Percentiles rank a stretch among this genome's conserved stretches.
These are phyloP conservation scores for Chelon labrosus DNA, from an alignment of 2,797 vertebrate genomes.

Conservation along the genomic window DNA sequence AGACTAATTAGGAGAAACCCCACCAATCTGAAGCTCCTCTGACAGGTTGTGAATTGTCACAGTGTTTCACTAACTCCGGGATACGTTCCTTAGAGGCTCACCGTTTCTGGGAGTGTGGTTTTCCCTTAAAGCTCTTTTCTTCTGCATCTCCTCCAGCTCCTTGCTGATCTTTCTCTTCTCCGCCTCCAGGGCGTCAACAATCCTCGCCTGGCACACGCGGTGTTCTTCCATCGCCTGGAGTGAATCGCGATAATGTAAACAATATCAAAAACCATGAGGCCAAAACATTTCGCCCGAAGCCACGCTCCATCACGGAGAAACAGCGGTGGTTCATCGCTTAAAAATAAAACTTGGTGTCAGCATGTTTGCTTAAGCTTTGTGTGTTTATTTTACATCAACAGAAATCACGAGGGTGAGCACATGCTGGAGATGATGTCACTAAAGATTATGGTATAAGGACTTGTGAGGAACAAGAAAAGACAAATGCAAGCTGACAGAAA, in stretches of 20 bases:
- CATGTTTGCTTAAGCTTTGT: constrained; percentile 27
- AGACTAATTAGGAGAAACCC: neutral
- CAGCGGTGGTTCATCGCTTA: constrained; percentile 38
- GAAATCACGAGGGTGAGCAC: constrained; percentile 24
- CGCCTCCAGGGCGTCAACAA: constrained; percentile 93
- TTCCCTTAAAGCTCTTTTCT: constrained; percentile 72
- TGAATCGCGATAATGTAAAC: constrained; percentile 47
- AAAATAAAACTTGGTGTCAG: constrained; percentile 38
- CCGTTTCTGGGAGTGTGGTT: constrained; percentile 68
- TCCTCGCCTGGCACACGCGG: constrained; percentile 88
- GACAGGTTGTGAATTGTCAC: neutral
- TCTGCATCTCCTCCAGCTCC: constrained; percentile 89
- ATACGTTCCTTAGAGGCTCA: constrained; percentile 44
- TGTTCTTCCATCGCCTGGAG: constrained; percentile 92
- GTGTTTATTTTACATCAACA: constrained; percentile 44
- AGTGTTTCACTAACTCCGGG: neutral
- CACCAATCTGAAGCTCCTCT: constrained; percentile 11
- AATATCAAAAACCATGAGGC: constrained; percentile 46
- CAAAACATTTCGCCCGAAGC: constrained; percentile 30
- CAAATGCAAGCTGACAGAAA: constrained; percentile 18
- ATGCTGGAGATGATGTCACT: constrained; percentile 27
- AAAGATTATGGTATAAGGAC: constrained; percentile 14
- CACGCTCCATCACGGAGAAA: constrained; percentile 9
- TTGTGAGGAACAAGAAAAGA: neutral
- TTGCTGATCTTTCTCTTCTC: constrained; percentile 93